Evolutionary conservation across 2,888 invertebrate species (phyloP).

Genomic region (Magallana nippona): DNA sequence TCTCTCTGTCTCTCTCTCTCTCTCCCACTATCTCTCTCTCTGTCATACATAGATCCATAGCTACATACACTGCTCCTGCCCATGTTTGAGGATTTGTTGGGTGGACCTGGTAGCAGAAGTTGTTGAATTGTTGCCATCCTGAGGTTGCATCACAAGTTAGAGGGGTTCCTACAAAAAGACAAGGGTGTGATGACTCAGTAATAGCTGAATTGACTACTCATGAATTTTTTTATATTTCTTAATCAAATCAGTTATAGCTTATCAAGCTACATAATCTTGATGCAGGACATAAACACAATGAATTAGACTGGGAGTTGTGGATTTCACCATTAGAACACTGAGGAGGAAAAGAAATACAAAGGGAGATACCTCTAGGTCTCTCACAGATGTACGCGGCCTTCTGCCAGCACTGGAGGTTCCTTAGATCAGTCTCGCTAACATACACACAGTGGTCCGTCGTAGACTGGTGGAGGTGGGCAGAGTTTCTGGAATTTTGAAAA

Average conservation of each 20-base stretch:
- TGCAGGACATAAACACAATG: too few relatives aligned
- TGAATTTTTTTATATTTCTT: too few relatives aligned
- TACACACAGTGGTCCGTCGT: conserved; percentile 39
- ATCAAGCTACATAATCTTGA: too few relatives aligned
- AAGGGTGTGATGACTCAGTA: too few relatives aligned
- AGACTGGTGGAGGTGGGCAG: neutral
- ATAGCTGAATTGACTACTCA: too few relatives aligned
- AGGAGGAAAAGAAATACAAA: too few relatives aligned
- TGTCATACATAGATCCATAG: neutral
- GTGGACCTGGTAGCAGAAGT: conserved; percentile 64
- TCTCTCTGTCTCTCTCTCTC: too few relatives aligned
- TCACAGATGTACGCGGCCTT: conserved; percentile 42
- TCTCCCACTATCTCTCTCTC: neutral
- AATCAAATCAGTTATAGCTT: too few relatives aligned
- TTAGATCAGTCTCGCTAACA: neutral
- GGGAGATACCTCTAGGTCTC: conserved; percentile 39
- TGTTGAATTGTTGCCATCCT: conserved; percentile 63
- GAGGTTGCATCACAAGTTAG: conserved; percentile 63
- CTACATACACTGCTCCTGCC: conserved; percentile 59
- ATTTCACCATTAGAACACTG: too few relatives aligned
- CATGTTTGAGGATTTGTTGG: conserved; percentile 54
- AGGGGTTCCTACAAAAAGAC: conserved; percentile 58
- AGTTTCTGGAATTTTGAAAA: neutral
- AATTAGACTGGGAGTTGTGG: too few relatives aligned
- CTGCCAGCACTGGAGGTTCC: conserved; percentile 7